Evolutionary conservation across 2,113 vertebrate genomes (phyloP).

Genomic region (Xyliphius kryptos): DNA sequence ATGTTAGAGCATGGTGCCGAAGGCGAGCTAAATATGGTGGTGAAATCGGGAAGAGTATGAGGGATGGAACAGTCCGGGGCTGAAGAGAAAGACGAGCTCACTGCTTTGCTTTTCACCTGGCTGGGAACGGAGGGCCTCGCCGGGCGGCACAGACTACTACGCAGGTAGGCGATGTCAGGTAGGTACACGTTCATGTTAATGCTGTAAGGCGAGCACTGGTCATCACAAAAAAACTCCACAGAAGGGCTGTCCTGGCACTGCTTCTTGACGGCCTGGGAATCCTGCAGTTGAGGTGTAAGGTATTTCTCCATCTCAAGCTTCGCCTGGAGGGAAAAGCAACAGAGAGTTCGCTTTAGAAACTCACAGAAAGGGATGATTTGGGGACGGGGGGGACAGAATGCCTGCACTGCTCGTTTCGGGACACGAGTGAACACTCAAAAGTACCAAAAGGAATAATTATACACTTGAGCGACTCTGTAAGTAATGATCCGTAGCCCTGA

Average conservation of each 20-base stretch:
- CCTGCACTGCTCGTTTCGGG: too few species aligned
- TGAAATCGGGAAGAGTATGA: constrained; percentile 90
- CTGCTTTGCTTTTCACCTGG: constrained; percentile 85
- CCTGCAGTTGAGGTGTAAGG: constrained; percentile 76
- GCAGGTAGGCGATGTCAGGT: constrained; percentile 85
- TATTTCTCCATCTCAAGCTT: constrained; percentile 97
- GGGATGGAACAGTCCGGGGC: constrained; percentile 72
- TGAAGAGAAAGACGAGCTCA: constrained; percentile 67
- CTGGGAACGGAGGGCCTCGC: constrained; percentile 61
- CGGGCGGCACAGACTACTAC: constrained; percentile 84
- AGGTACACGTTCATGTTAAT: constrained; percentile 98
- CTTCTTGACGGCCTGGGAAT: constrained; percentile 73
- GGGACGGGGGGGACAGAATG: too few species aligned
- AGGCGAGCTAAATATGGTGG: constrained; percentile 88
- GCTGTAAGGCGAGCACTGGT: constrained; percentile 85
- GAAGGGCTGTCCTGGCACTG: constrained; percentile 78
- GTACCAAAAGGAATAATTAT: too few species aligned
- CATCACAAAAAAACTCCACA: constrained; percentile 80
- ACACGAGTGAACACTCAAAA: too few species aligned
- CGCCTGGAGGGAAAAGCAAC: constrained; percentile 64
- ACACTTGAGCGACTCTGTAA: too few species aligned
- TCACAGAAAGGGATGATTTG: too few species aligned
- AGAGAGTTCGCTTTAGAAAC: constrained; percentile 1
- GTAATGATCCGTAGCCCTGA: too few species aligned
- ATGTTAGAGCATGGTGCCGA: constrained; percentile 50